A percentile compares a stretch with the other conserved stretches of the same genome.
These are phyloP conservation scores for Tetraodon nigroviridis DNA, from an alignment of 2,113 vertebrate genomes.

Conservation along the genomic window DNA sequence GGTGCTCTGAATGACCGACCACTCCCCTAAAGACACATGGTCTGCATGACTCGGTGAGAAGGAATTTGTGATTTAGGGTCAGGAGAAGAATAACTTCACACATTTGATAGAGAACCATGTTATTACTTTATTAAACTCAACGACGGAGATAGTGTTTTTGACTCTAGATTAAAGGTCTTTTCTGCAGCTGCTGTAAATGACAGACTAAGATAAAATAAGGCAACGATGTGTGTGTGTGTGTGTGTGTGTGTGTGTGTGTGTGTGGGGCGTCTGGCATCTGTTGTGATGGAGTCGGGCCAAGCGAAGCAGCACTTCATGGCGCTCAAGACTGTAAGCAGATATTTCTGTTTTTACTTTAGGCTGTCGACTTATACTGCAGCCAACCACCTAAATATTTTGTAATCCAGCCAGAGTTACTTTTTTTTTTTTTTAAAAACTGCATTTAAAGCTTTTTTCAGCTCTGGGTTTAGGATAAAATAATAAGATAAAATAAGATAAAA, in stretches of 20 bases:
- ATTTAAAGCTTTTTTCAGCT: slow-evolving; percentile 52
- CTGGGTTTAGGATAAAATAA: slow-evolving; percentile 55
- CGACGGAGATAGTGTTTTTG: background rate
- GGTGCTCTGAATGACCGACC: slow-evolving; percentile 34
- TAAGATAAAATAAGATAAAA: too few relatives aligned
- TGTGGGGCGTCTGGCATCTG: background rate
- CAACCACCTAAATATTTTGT: slow-evolving; percentile 38
- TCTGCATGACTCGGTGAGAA: slow-evolving; percentile 4
- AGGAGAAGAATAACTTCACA: too few relatives aligned
- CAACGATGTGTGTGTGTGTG: background rate
- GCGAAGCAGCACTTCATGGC: background rate
- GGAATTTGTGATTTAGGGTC: too few relatives aligned
- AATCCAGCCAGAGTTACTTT: slow-evolving; percentile 46
- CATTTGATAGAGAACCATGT: too few relatives aligned
- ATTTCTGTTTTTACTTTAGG: slow-evolving; percentile 2
- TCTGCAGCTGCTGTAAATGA: background rate
- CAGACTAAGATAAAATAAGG: background rate
- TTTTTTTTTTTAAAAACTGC: slow-evolving; percentile 42
- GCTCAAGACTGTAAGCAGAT: background rate
- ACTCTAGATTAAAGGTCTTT: background rate
- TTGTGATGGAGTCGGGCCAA: background rate
- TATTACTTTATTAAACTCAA: background rate
- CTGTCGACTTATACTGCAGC: slow-evolving; percentile 4
- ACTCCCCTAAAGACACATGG: slow-evolving; percentile 33
- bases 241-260: too few relatives aligned